Base-by-base conservation (phyloP, 2,888 invertebrate genomes). In the Trachelus iudaicus region DNA sequence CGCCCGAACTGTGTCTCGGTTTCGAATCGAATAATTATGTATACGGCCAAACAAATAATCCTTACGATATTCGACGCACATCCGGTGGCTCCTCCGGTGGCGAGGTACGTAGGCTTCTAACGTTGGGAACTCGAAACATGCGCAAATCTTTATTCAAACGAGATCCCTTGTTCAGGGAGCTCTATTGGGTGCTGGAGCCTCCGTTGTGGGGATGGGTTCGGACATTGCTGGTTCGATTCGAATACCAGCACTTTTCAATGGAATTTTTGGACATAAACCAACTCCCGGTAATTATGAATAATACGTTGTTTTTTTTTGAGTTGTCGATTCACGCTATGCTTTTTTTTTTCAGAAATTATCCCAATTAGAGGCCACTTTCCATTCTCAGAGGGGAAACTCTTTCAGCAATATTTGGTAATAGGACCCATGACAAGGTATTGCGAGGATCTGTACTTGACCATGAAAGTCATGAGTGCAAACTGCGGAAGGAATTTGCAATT, bases 191-290 rank as follows among this genome's bases (percentile, higher is more conserved):
- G 92, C 95, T 76, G 97, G 95, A 15, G 97, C 96, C 30, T 95
- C 96, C 1, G 91, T 96, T 0, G 93, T 97, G 85, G 96, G 97
- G 80, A 92, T 98, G 83, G 96, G 96, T 4, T 97, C 97, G 0
- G 98, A 98, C 91, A 94, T 98, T 85, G 97, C 95, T 12, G 98
- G 98, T 75, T 97, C 97, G 76, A 97, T 98, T 84, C 94, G 98
- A 35, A 92, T 98, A 88, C 98, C 98, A 0, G 94, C 96, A n/a
- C 94, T 96, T 83, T 97, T 96, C 91, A 96, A 95, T 92, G 98
- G 98, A 0, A 93, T 98, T 69, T 98, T 96, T 91, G 98, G 97
- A 0, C 97, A 97, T 90, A 97, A 97, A 88, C 96, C 97, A 3
- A 95, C 96, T 71, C 93, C 95, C 6, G 94, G 96, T 94, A 89